Evolutionary conservation across 2,113 vertebrate species (phyloP).

Genomic region (Peucedramus taeniatus): DNA sequence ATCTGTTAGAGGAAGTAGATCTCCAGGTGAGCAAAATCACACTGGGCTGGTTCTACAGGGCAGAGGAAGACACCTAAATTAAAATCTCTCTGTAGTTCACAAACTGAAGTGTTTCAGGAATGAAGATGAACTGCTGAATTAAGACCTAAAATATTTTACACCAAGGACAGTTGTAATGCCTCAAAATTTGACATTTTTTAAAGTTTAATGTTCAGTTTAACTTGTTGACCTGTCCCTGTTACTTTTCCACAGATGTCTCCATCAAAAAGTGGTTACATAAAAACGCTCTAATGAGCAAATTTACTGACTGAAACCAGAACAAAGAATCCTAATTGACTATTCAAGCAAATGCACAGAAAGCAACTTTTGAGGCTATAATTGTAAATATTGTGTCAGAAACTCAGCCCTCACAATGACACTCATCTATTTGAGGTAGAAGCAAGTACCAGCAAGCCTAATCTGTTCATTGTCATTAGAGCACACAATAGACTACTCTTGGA

Average conservation of each 20-base stretch:
- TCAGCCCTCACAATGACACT: neutral
- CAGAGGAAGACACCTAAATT: neutral
- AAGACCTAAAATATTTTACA: neutral
- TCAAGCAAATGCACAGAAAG: conserved; percentile 20
- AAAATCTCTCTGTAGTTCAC: neutral
- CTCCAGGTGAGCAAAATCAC: neutral
- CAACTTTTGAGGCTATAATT: neutral
- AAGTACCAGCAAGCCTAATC: neutral
- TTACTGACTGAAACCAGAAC: neutral
- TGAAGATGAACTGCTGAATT: neutral
- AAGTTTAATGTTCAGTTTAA: neutral
- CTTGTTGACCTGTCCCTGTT: neutral
- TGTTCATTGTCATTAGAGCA: neutral
- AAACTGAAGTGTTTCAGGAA: neutral
- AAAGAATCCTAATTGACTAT: neutral
- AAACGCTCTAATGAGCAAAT: neutral
- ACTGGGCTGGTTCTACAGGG: neutral
- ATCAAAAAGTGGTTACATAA: neutral
- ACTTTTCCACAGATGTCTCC: neutral
- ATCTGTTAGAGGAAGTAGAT: neutral
- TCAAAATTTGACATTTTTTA: neutral
- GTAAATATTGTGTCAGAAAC: conserved; percentile 47
- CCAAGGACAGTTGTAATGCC: neutral
- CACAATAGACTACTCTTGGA: neutral
- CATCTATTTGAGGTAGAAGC: neutral